Percentiles rank a stretch among this genome's conserved stretches.
Conservation (phyloP, 2,888 invertebrate genomes). For the Isotomurus palustris region DNA sequence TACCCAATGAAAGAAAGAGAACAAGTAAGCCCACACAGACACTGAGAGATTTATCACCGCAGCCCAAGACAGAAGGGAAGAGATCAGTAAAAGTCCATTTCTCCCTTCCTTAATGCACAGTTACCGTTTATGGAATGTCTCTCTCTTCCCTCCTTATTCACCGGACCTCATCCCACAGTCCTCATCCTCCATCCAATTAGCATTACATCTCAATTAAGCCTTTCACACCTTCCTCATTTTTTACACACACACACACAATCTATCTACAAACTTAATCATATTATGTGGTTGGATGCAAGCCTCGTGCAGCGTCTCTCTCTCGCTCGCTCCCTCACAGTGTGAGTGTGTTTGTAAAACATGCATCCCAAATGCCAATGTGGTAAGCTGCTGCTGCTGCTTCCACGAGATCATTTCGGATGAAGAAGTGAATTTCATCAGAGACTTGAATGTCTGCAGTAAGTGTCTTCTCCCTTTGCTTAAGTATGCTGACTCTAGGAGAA, state of each 20-base stretch:
- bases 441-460: too few species aligned
- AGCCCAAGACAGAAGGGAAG: slow-evolving; percentile 7
- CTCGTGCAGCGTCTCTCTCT: too few species aligned
- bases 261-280: too few species aligned
- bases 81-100: slow-evolving; percentile 13
- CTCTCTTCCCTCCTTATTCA: background rate
- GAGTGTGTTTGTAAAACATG: background rate
- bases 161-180: background rate
- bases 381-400: too few species aligned
- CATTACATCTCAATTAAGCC: too few species aligned
- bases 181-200: too few species aligned
- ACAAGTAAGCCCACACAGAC: background rate
- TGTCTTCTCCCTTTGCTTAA: too few species aligned
- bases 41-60: slow-evolving; percentile 7
- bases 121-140: slow-evolving; percentile 5
- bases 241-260: too few species aligned
- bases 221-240: too few species aligned
- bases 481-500: slow-evolving; percentile 1
- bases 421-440: too few species aligned
- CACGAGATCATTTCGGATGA: too few species aligned
- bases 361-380: background rate
- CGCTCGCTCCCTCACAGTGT: background rate
- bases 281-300: too few species aligned
- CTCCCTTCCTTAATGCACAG: slow-evolving; percentile 12
- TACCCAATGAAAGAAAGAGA: background rate